These are phyloP conservation scores for Mellivora capensis DNA, from an alignment of 2,113 vertebrate genomes.

Conservation along the genomic window DNA sequence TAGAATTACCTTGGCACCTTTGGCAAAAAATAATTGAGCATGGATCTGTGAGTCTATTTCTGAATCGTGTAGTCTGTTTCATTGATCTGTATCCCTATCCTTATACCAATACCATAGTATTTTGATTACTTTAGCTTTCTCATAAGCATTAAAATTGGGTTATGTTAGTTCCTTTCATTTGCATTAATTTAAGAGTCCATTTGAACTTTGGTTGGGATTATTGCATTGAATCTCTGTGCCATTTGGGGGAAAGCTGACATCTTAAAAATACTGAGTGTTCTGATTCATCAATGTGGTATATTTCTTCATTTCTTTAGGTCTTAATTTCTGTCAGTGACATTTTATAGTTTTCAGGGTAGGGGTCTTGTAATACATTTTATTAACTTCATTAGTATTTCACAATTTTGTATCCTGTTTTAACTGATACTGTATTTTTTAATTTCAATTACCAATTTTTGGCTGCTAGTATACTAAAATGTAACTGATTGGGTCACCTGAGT, in stretches of 20 bases:
- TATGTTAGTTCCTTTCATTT: background rate
- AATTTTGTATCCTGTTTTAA: background rate
- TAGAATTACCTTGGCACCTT: background rate
- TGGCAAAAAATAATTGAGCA: background rate
- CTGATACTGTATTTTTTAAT: background rate
- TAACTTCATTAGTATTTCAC: background rate
- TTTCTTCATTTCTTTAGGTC: background rate
- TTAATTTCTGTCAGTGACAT: background rate
- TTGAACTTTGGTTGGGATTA: background rate
- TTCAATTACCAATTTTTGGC: background rate
- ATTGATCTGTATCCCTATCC: background rate
- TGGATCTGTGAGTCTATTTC: background rate
- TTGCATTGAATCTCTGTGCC: background rate
- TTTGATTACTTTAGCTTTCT: background rate
- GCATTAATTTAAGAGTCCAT: background rate
- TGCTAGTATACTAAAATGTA: background rate
- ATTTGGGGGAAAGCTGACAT: background rate
- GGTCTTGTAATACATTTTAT: background rate
- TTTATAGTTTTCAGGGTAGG: background rate
- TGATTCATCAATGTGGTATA: background rate
- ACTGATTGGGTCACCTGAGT: background rate
- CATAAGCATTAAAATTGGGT: background rate
- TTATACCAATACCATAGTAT: background rate
- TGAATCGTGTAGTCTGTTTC: background rate
- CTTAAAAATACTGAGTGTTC: background rate